Evolutionary conservation across 2,888 invertebrate genomes (phyloP).

Genomic region (Calliphora vomitoria): DNA sequence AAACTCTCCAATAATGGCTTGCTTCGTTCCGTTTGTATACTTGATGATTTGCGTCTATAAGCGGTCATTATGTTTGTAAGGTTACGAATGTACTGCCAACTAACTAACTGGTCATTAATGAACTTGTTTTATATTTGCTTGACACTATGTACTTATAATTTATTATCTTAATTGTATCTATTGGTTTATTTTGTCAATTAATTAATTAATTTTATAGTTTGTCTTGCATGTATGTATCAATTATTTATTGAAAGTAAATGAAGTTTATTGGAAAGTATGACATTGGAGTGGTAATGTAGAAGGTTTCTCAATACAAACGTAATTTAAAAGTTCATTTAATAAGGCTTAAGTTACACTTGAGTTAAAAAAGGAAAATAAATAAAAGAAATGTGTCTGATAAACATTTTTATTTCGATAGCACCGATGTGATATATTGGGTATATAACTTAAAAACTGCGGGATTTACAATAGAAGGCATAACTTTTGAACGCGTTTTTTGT

Average conservation of each 20-base stretch:
- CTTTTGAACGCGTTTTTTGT: too few species aligned
- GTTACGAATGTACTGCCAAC: not conserved
- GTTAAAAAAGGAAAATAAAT: too few species aligned
- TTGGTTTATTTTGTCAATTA: slow-evolving; percentile 26
- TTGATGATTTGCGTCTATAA: not conserved
- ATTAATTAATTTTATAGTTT: slow-evolving; percentile 27
- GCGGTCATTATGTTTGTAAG: slow-evolving; percentile 16
- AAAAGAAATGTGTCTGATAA: too few species aligned
- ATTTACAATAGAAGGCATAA: too few species aligned
- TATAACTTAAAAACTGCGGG: too few species aligned
- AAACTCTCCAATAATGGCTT: slow-evolving; percentile 80
- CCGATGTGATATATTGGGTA: too few species aligned
- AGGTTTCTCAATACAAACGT: too few species aligned
- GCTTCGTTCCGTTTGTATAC: not conserved
- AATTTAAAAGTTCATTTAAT: too few species aligned
- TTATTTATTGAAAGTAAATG: not conserved
- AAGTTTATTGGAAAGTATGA: too few species aligned
- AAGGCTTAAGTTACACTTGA: too few species aligned
- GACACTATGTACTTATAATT: not conserved
- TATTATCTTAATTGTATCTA: slow-evolving; percentile 6
- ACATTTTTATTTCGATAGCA: too few species aligned
- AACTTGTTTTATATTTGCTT: not conserved
- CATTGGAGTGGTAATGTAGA: too few species aligned
- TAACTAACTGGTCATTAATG: not conserved
- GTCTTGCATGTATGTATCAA: not conserved